Evolutionary conservation across 1,140 invertebrate genomes (phyloP), one percentile per base, ranked within the genome.

Genomic region (Habropoda laboriosa): DNA sequence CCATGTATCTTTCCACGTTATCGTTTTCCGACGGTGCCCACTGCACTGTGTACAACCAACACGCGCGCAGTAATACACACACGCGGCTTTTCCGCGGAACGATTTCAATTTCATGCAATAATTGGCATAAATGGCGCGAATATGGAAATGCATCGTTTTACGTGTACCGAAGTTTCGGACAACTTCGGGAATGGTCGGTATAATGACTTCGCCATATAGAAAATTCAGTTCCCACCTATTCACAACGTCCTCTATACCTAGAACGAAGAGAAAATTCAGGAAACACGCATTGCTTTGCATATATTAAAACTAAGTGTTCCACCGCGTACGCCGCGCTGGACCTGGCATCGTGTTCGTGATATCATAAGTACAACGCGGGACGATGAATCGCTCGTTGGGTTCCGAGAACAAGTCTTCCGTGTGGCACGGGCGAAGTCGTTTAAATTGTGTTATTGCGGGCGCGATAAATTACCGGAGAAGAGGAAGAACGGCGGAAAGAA

Each of bases 231-330:
- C 42, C 57, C 77, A 64, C 40, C 47, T 64, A 64, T 79, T 64
- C 77, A 51, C n/a, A 35, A 61, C 68, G 58, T 73, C n/a, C n/a
- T n/a, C 68, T 72, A 64, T 58, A 27, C 38, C 53, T 24, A 42
- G 42, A 21, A n/a, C 58, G 40, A 21, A 47, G 35, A 72, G 77
- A 78, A 78, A 78, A 79, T 79, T 72, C 77, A 42, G 68, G 77
- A 64, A 79, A 72, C 70, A 72, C 77, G 70, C 77, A 79, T 72
- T 55, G 77, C 47, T 79, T 79, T 79, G 68, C 77, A 79, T 79
- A 72, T n/a, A 72, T 72, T 73, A 79, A 79, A 79, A 63, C 77
- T 79, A 79, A 79, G 58, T 73, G 70, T 24, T 7, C 30, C 53
- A 5, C 61, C n/a, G 38, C 24, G 18, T n/a, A 21, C 45, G 55